Percentiles rank a stretch among this genome's conserved stretches.
phyloP scores from a whole-genome alignment of 35 echinoderm and acorn worm genomes.

The Lytechinus pictus region DNA sequence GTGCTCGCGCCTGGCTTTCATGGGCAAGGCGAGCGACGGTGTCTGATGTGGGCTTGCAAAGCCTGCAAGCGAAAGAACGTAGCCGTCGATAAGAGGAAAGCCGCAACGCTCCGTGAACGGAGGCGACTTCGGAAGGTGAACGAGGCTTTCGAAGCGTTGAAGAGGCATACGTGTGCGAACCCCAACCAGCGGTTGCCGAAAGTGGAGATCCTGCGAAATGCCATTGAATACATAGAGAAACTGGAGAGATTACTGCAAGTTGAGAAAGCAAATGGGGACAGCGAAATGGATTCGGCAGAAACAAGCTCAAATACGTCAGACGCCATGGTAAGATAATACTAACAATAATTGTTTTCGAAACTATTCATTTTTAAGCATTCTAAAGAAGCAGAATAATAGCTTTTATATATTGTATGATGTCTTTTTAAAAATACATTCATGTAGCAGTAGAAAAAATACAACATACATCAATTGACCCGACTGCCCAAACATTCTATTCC shows the following conservation, averaged over 20 bases:
- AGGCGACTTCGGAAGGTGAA: constrained; percentile 92
- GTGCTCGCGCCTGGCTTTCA: constrained; percentile 95
- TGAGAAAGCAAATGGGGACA: constrained; percentile 84
- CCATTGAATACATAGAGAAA: constrained; percentile 99
- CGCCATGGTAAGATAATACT: constrained; percentile 90
- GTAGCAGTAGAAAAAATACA: too few relatives aligned
- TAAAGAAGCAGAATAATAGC: too few relatives aligned
- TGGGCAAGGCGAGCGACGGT: constrained; percentile 87
- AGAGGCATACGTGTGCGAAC: constrained; percentile 89
- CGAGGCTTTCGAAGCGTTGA: constrained; percentile 94
- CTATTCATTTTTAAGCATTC: too few relatives aligned
- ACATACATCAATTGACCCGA: too few relatives aligned
- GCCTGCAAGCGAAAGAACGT: constrained; percentile 97
- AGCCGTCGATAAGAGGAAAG: constrained; percentile 96
- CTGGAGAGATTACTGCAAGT: constrained; percentile 94
- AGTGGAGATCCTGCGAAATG: constrained; percentile 95
- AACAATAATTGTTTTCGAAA: too few relatives aligned
- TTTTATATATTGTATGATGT: too few relatives aligned
- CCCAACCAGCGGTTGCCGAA: constrained; percentile 95
- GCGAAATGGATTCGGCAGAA: constrained; percentile 90
- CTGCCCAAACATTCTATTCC: too few relatives aligned
- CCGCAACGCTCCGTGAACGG: constrained; percentile 91
- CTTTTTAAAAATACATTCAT: too few relatives aligned
- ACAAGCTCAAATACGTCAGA: constrained; percentile 97
- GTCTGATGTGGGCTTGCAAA: constrained; percentile 98